Evolutionary conservation across 1,140 invertebrate species (phyloP).

Genomic region (Diabrotica undecimpunctata): DNA sequence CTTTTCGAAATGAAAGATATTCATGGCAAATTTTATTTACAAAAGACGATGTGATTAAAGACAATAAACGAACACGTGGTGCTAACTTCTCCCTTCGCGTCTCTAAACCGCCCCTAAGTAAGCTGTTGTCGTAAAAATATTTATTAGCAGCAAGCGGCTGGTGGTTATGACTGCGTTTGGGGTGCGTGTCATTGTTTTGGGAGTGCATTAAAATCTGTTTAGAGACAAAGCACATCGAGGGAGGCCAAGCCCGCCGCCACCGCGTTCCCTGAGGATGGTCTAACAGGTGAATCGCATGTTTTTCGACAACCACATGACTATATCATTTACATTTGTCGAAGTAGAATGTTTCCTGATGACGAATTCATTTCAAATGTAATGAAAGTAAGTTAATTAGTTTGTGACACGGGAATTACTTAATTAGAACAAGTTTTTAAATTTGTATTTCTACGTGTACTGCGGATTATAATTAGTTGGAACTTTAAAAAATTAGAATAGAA

Average conservation of each 20-base stretch:
- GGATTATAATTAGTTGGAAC: no score
- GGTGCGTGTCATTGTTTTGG: constrained; percentile 44
- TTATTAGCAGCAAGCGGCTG: constrained; percentile 38
- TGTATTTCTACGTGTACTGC: no score
- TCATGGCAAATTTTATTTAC: no score
- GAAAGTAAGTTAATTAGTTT: not conserved
- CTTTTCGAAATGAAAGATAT: no score
- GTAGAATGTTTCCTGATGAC: constrained; percentile 12
- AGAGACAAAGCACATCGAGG: constrained; percentile 39
- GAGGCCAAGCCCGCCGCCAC: constrained; percentile 21
- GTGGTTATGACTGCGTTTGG: constrained; percentile 35
- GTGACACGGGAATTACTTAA: not conserved
- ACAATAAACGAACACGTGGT: no score
- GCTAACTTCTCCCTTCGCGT: no score
- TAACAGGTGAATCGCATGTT: constrained; percentile 47
- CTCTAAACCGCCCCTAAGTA: no score
- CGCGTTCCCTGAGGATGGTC: constrained; percentile 36
- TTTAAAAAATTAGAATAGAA: no score
- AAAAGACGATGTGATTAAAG: no score
- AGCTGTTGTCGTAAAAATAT: constrained; percentile 36
- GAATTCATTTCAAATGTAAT: constrained; percentile 13
- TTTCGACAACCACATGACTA: constrained; percentile 17
- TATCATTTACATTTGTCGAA: constrained; percentile 19
- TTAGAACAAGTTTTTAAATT: not conserved
- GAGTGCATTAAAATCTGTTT: constrained; percentile 47